Base-by-base conservation (phyloP, 1,140 invertebrate genomes). In the Sycophaga agraensis region DNA sequence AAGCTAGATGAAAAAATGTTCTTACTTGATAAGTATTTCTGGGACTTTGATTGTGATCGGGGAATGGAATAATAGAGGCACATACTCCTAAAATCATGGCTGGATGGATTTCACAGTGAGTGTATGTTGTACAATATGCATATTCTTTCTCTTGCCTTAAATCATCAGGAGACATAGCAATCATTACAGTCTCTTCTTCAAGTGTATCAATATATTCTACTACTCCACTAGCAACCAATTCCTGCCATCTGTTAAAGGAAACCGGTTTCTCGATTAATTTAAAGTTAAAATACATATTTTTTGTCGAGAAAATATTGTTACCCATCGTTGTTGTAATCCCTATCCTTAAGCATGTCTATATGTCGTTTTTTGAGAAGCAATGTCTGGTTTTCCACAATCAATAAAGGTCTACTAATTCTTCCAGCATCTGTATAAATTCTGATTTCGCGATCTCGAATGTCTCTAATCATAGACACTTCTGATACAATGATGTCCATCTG, bases 21-120 rank as follows among this genome's bases (percentile, higher is more conserved):
- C 53, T 56, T 49, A 70, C 70, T 88, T 94, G 75, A 65, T 82
- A 79, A 61, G 66, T 73, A 39, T 70, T 70, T 94, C 70, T 69
- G 21, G 71, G 71, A 68, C 71, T 73, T 19, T 71, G 71, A 46
- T 73, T 73, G 50, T 73, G 71, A 70, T 73, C 71, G 0, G 71
- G 71, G 42, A 71, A 73, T 12, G 71, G 71, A 66, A 73, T 73
- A 28, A 73, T 73, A 4, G 71, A 73, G 16, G 71, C 71, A 37
- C 71, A 73, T 4, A 73, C 70, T 43, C 71, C 71, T 1, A 73
- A 54, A 64, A 73, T 73, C 71, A 73, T 73, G 1, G 71, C 71
- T 4, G 71, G 71, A 53, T 73, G 71, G 60, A 73, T 73, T 59
- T 73, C 71, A 46, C 71, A 73, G 14, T 63, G 61, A 26, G 71